These are phyloP conservation scores for Calephelis perditalis DNA, from an alignment of 2,888 invertebrate species.

Conservation along the genomic window DNA sequence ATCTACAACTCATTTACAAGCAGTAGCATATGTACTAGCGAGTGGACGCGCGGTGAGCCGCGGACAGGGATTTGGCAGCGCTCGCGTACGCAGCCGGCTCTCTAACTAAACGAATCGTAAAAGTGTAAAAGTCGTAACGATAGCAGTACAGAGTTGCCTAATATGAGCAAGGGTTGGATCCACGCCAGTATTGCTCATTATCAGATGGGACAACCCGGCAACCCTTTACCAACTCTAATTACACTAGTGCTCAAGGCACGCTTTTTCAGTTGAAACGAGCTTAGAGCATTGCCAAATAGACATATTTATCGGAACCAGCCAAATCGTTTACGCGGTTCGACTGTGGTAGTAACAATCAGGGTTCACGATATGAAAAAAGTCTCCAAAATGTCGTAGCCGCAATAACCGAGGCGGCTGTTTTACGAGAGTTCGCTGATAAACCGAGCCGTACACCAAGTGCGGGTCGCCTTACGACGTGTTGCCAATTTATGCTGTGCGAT, in stretches of 20 bases:
- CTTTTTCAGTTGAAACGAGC: constrained; percentile 64
- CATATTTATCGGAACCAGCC: constrained; percentile 62
- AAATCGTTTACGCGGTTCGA: constrained; percentile 59
- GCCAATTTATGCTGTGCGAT: constrained; percentile 75
- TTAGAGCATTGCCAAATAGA: constrained; percentile 61
- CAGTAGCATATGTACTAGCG: constrained; percentile 60
- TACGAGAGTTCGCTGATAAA: constrained; percentile 72
- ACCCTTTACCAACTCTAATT: constrained; percentile 78
- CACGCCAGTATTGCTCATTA: constrained; percentile 73
- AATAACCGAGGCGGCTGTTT: constrained; percentile 70
- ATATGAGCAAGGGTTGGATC: constrained; percentile 72
- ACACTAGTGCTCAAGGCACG: constrained; percentile 68
- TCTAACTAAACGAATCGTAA: constrained; percentile 77
- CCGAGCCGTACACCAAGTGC: constrained; percentile 53
- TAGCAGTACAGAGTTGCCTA: constrained; percentile 65
- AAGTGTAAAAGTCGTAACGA: constrained; percentile 77
- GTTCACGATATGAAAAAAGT: constrained; percentile 65
- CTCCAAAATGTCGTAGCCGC: constrained; percentile 59
- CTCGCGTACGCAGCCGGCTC: constrained; percentile 56
- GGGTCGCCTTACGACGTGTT: constrained; percentile 74
- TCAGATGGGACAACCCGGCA: constrained; percentile 72
- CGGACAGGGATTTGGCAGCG: constrained; percentile 75
- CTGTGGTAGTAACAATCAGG: constrained; percentile 37
- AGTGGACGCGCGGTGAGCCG: constrained; percentile 69
- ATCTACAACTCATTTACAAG: constrained; percentile 69